Evolutionary conservation across 2,113 vertebrate species (phyloP).

Genomic region (Noctilio leporinus): DNA sequence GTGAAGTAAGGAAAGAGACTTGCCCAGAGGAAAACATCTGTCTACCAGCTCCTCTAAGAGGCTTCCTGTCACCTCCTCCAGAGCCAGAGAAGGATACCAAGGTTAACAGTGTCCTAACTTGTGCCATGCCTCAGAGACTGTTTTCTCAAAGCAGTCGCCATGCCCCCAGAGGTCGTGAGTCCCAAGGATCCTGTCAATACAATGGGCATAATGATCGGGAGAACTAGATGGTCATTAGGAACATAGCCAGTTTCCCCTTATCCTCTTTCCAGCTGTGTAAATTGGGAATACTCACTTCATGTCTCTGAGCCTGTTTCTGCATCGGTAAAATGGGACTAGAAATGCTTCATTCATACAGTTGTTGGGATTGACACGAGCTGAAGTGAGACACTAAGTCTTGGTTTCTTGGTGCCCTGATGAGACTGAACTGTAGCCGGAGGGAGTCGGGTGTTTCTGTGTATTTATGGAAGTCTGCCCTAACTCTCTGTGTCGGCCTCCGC

Average conservation of each 20-base stretch:
- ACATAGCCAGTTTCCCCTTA: fast-evolving
- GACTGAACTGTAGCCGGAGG: not conserved
- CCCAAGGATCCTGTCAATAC: not conserved
- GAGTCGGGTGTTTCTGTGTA: not conserved
- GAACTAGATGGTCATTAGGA: not conserved
- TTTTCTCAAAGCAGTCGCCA: not conserved
- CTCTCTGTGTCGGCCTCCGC: not conserved
- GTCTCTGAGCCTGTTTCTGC: not conserved
- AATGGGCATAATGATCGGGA: not conserved
- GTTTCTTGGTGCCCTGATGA: not conserved
- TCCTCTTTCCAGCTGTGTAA: not conserved
- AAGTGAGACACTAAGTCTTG: not conserved
- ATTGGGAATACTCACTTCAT: not conserved
- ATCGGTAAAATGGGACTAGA: not conserved
- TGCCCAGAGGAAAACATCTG: not conserved
- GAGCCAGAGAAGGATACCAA: not conserved
- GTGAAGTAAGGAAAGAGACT: not conserved
- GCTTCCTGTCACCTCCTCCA: not conserved
- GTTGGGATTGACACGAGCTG: not conserved
- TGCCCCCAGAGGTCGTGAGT: not conserved
- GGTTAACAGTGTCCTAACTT: not conserved
- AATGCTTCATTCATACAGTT: not conserved
- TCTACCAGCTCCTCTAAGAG: not conserved
- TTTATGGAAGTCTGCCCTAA: fast-evolving
- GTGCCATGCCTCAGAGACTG: not conserved